Conservation (phyloP, 2,797 vertebrate genomes). For the Acanthiza pusilla region DNA sequence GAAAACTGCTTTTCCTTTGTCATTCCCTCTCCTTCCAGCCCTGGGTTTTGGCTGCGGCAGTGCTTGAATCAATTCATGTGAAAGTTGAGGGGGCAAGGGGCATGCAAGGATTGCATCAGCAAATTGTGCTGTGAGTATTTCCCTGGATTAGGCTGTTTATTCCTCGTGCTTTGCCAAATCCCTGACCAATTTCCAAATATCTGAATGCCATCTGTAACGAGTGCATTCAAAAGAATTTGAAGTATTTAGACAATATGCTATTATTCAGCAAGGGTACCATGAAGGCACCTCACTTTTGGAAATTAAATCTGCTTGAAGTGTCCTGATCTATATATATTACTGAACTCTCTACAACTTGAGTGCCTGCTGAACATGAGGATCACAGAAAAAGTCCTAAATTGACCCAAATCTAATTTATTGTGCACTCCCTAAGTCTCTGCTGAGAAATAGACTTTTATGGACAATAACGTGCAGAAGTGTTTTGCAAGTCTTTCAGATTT, state of each 20-base stretch:
- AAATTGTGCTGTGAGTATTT: background rate
- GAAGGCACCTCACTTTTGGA: background rate
- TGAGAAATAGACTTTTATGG: background rate
- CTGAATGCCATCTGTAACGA: background rate
- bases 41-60: background rate
- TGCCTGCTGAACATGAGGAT: background rate
- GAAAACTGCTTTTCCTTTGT: background rate
- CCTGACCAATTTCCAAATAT: background rate
- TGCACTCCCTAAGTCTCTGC: background rate
- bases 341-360: background rate
- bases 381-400: background rate
- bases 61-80: background rate
- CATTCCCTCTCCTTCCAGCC: background rate
- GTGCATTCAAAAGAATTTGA: background rate
- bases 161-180: background rate
- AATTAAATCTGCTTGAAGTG: background rate
- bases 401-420: background rate
- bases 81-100: background rate
- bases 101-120: background rate
- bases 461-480: background rate
- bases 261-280: background rate
- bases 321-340: background rate
- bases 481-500: background rate
- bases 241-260: background rate
- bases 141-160: background rate